A percentile compares a stretch with the other conserved stretches of the same genome.
Conservation (phyloP, 2,888 invertebrate species). For the Thysanoteuthis rhombus region DNA sequence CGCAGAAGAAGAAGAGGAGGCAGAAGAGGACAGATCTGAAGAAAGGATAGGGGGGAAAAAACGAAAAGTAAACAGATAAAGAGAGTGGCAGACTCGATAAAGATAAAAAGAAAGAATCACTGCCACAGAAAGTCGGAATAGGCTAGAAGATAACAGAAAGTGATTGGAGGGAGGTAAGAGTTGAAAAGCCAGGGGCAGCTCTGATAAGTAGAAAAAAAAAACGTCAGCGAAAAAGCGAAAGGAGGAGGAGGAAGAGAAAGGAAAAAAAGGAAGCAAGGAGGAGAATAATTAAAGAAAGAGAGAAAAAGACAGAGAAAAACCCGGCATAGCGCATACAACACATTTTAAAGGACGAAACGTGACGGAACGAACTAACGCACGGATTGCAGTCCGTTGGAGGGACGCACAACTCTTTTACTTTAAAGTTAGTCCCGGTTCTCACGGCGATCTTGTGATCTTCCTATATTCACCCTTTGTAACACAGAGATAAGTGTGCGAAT, state of each 20-base stretch:
- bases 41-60: no score
- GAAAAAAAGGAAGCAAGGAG: background rate
- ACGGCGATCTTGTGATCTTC: background rate
- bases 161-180: background rate
- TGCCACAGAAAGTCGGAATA: background rate
- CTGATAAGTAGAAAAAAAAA: background rate
- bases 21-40: background rate
- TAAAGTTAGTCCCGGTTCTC: background rate
- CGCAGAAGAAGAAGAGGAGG: background rate
- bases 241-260: background rate
- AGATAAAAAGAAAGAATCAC: background rate
- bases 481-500: background rate
- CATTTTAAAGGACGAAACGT: slow-evolving; percentile 12
- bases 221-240: background rate
- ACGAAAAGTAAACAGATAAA: background rate
- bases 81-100: rapidly evolving
- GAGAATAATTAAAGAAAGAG: background rate
- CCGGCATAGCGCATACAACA: background rate
- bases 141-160: no score
- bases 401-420: background rate
- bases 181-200: background rate
- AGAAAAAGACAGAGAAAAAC: background rate
- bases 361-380: no score
- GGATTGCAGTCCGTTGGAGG: slow-evolving; percentile 12
- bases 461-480: background rate